Base-by-base conservation (phyloP, 2,797 vertebrate genomes). In the Micromesistius poutassou region DNA sequence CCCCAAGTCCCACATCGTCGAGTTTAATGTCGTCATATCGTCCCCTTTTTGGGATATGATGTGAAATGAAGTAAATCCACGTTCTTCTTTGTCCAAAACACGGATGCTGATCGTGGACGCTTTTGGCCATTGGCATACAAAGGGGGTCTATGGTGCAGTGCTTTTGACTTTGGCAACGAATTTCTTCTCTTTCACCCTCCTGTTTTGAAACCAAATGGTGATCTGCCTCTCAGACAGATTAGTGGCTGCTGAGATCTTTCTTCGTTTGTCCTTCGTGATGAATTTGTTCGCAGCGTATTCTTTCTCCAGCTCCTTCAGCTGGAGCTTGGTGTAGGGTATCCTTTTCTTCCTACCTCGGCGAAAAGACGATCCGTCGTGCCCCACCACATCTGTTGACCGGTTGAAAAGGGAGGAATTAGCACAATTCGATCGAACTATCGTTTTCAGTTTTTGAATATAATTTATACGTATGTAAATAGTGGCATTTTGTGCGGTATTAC, bases 191-290 rank as follows among this genome's bases (percentile, higher is more conserved):
- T 95, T 95, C 71, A 95, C 94, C 80, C 95, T 88, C 77, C 95
- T 83, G 90, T 95, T 95, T 78, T 95, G 95, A 91, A 95, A 95
- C 95, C 95, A 95, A 87, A 95, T 95, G 77, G 95, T 95, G 86
- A 95, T 95, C 87, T 95, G 95, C 35, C 95, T 89, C 87, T 95
- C 95, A 55, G 94, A 95, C 74, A 95, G 87, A 84, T 91, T 94
- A 88, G 94, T 95, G 22, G 78, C 87, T n/a, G 93, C 91, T 1
- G 94, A 95, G 82, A 95, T 95, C 91, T 94, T 95, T 91, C 94
- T 93, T 85, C 95, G 88, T 90, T 95, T 95, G 90, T 95, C 95
- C 86, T 95, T 95, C 55, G 94, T 95, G 91, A 95, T 95, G 89
- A 95, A 95, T 84, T 95, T 95, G 90, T 94, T 95, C 82, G 94